Conservation (phyloP, 2,113 vertebrate genomes). For the Embiotoca jacksoni region DNA sequence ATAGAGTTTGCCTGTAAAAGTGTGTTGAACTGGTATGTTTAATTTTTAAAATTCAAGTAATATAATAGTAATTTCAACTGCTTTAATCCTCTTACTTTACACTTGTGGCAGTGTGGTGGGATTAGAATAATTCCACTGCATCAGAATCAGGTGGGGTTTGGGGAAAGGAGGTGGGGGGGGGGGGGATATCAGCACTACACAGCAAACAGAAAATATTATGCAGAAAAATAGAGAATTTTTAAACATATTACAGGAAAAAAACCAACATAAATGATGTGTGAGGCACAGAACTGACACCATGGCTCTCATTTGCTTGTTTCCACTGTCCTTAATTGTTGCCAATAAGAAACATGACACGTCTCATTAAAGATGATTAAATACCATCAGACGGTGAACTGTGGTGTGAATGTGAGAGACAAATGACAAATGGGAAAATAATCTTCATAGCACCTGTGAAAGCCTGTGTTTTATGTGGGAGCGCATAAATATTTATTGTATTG, state of each 20-base stretch:
- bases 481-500: conserved; percentile 66
- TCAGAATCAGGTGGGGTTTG: background rate
- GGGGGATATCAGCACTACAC: too few relatives aligned
- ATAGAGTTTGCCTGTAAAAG: background rate
- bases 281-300: conserved; percentile 13
- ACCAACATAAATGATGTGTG: conserved; percentile 7
- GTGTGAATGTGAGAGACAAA: conserved; percentile 41
- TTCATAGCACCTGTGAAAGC: conserved; percentile 51
- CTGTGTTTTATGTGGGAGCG: conserved; percentile 52
- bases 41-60: background rate
- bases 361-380: conserved; percentile 72
- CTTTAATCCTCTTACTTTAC: background rate
- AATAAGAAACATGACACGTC: conserved; percentile 62
- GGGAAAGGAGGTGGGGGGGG: too few relatives aligned
- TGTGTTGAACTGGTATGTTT: too few relatives aligned
- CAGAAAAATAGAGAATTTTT: too few relatives aligned
- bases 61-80: conserved; percentile 1
- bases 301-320: conserved; percentile 52
- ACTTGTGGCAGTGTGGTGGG: background rate
- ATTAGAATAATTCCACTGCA: conserved; percentile 4
- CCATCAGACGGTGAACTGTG: conserved; percentile 52
- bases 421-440: conserved; percentile 51
- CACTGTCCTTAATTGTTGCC: conserved; percentile 61
- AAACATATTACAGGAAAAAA: background rate
- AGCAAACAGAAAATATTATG: too few relatives aligned